These are phyloP conservation scores for Dasyurus viverrinus DNA, from an alignment of 2,113 vertebrate genomes.

Conservation along the genomic window DNA sequence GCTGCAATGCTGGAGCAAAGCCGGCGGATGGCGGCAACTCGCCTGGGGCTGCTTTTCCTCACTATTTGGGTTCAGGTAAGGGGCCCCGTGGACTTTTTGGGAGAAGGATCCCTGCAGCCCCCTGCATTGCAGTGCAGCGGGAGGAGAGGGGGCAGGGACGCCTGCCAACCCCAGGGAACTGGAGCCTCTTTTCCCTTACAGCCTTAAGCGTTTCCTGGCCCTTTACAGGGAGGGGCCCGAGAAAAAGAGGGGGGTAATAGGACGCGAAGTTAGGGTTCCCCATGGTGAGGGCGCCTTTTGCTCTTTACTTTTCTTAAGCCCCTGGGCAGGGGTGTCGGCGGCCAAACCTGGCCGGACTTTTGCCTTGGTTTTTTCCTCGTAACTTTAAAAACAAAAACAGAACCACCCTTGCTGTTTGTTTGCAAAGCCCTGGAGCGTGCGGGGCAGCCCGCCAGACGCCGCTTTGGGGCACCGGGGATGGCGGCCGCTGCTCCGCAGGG, in stretches of 20 bases:
- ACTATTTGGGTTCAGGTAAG: constrained; percentile 86
- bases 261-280: not conserved
- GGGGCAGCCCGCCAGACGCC: not conserved
- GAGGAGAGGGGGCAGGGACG: not conserved
- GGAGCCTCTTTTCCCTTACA: not conserved
- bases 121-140: not conserved
- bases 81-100: not conserved
- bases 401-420: not conserved
- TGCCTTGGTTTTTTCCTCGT: not conserved
- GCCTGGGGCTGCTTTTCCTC: constrained; percentile 79
- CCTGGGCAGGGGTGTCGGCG: not conserved
- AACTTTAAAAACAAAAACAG: not conserved
- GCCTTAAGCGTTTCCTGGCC: not conserved
- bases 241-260: not conserved
- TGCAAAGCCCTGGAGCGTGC: not conserved
- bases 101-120: not conserved
- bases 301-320: fast-evolving
- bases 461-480: not conserved
- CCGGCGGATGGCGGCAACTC: constrained; percentile 63
- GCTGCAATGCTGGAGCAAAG: constrained; percentile 62
- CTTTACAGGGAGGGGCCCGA: not conserved
- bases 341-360: not conserved
- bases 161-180: constrained; percentile 27
- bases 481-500: too few species aligned
- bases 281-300: not conserved